phyloP scores from a whole-genome alignment of 1,140 invertebrate species.

The Drosophila takahashii region DNA sequence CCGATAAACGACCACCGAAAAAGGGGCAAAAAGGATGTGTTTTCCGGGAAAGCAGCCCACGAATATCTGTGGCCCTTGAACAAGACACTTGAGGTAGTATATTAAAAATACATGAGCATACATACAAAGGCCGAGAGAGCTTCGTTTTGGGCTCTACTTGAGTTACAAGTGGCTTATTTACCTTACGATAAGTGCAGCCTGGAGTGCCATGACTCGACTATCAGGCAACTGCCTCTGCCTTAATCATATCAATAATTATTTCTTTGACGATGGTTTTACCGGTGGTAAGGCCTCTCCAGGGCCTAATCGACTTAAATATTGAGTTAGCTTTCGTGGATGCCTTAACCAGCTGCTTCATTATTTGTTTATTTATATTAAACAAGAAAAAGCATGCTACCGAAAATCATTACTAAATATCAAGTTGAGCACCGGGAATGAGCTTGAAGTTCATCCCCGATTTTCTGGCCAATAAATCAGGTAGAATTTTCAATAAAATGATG shows the following conservation, averaged over 20 bases:
- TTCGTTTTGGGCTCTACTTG: conserved; percentile 49
- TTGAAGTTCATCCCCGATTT: conserved; percentile 31
- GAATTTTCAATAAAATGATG: conserved; percentile 66
- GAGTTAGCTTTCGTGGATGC: conserved; percentile 9
- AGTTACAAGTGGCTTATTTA: conserved; percentile 82
- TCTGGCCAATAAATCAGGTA: conserved; percentile 63
- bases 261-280: conserved; percentile 42
- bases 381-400: neutral
- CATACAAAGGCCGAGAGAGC: conserved; percentile 8
- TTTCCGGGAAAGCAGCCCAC: conserved; percentile 15
- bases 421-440: conserved; percentile 1
- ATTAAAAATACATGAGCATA: conserved; percentile 78
- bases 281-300: conserved; percentile 46
- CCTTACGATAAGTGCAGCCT: conserved; percentile 79
- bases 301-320: conserved; percentile 56
- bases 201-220: conserved; percentile 71
- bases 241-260: conserved; percentile 80
- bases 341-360: neutral
- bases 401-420: conserved; percentile 56
- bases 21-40: conserved; percentile 51
- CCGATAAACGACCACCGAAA: conserved; percentile 66
- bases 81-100: conserved; percentile 75
- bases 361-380: neutral
- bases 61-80: conserved; percentile 34
- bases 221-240: neutral